Percentiles rank a stretch among this genome's conserved stretches.
phyloP scores from a whole-genome alignment of 2,888 invertebrate genomes.

The Macrophya annulata region DNA sequence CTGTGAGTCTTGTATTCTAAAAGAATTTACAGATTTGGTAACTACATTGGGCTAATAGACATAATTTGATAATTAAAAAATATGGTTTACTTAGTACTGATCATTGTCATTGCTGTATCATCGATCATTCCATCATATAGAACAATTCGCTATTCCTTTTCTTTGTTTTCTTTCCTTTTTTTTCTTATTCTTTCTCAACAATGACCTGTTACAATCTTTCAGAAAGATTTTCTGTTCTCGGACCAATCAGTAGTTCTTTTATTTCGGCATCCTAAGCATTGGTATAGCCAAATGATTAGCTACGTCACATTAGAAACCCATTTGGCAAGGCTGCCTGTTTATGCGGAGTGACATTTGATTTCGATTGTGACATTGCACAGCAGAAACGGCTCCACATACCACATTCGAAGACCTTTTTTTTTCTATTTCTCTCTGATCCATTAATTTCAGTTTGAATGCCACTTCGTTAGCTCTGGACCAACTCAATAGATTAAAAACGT shows the following conservation, averaged over 20 bases:
- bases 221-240: slow-evolving; percentile 19
- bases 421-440: slow-evolving; percentile 8
- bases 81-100: neutral
- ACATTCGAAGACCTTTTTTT: slow-evolving; percentile 5
- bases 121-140: slow-evolving; percentile 39
- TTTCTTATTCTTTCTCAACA: slow-evolving; percentile 4
- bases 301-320: slow-evolving; percentile 53
- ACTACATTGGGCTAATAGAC: neutral
- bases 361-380: slow-evolving; percentile 52
- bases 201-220: neutral
- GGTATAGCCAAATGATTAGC: slow-evolving; percentile 44
- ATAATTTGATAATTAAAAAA: slow-evolving; percentile 15
- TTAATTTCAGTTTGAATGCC: slow-evolving; percentile 23
- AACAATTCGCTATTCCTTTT: neutral
- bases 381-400: slow-evolving; percentile 44
- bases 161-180: neutral
- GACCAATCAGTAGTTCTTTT: slow-evolving; percentile 11
- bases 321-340: slow-evolving; percentile 54
- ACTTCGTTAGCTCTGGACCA: neutral
- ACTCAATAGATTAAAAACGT: slow-evolving; percentile 6
- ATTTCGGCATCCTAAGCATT: slow-evolving; percentile 30
- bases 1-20: neutral
- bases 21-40: neutral
- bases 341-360: slow-evolving; percentile 51
- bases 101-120: slow-evolving; percentile 34